phyloP scores from a whole-genome alignment of 2,888 invertebrate species.

The Pachymerium ferrugineum region DNA sequence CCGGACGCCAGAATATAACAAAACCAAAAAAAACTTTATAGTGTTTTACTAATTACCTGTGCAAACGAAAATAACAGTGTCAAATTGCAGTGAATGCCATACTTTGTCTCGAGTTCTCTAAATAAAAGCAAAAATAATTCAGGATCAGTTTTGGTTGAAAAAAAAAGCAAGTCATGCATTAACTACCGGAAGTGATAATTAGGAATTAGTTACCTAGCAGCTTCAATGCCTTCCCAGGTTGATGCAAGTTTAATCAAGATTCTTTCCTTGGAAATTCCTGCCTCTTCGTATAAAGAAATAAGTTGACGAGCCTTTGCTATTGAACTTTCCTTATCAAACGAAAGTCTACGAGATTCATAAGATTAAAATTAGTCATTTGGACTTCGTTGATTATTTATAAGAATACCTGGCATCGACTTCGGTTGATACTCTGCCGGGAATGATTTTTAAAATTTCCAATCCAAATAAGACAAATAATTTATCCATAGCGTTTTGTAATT shows the following conservation, averaged over 20 bases:
- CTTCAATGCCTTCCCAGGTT: conserved; percentile 99
- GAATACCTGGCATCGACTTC: conserved; percentile 94
- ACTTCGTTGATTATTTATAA: neutral
- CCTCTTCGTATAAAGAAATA: conserved; percentile 81
- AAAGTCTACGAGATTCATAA: conserved; percentile 66
- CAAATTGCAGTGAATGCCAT: conserved; percentile 96
- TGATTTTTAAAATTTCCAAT: conserved; percentile 91
- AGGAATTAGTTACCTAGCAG: conserved; percentile 74
- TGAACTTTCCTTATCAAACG: conserved; percentile 88
- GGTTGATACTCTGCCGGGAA: conserved; percentile 94
- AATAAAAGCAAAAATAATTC: conserved; percentile 42
- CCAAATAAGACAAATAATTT: conserved; percentile 94
- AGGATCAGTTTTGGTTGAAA: no score
- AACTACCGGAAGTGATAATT: neutral
- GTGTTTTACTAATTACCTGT: conserved; percentile 55
- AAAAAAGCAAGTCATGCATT: neutral
- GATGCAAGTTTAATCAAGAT: conserved; percentile 96
- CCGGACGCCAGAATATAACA: neutral
- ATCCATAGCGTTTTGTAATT: conserved; percentile 80
- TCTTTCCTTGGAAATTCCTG: conserved; percentile 83
- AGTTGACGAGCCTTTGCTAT: conserved; percentile 81
- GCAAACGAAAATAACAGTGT: conserved; percentile 91
- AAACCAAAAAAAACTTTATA: neutral
- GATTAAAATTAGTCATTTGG: neutral
- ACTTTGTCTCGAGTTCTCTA: conserved; percentile 79